Evolutionary conservation across 2,797 vertebrate genomes (phyloP), one percentile per base, ranked within the genome.

Genomic region (Brachyalestes nurse): DNA sequence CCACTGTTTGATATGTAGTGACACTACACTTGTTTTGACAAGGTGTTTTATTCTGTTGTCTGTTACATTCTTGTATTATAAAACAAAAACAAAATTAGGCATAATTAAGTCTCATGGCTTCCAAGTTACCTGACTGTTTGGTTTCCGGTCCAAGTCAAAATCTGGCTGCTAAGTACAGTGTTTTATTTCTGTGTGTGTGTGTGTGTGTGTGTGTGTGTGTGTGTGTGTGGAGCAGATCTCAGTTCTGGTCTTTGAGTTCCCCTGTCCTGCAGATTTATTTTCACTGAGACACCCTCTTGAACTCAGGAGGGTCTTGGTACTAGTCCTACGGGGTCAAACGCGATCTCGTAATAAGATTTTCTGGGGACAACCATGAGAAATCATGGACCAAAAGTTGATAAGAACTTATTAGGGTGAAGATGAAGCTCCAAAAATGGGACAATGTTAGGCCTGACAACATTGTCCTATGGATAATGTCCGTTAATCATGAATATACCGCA

Each of bases 141-240:
- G 21, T 7, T n/a, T 10, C 7, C 57, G 9, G 57, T 23, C n/a
- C 2, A 8, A 34, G 34, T 4, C 28, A 28, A 28, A 28, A 25
- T 72, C 21, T 55, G 14, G 28, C 58, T 55, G 14, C 49, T 53
- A 28, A 38, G 16, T 21, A 25, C 19, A 62, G 0, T 62, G 23
- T n/a, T 61, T 21, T 78, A 61, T 51, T 62, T 40, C 57, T 72
- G 58, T 78, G 6, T 23, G 60, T 55, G 45, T 58, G 66, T 76
- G 47, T 47, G 38, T 78, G 49, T 42, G 21, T 60, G 60, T 57
- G 47, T 66, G 42, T 62, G 38, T 13, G 19, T 17, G n/a, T 74
- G 49, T 77, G 77, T 60, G 5, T 73, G 17, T 72, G 57, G 80
- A 70, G 10, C 2, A 51, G 75, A 80, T 64, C 76, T 57, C 19